Conservation (phyloP, 2,113 vertebrate species). For the Gnathonemus longibarbis region DNA sequence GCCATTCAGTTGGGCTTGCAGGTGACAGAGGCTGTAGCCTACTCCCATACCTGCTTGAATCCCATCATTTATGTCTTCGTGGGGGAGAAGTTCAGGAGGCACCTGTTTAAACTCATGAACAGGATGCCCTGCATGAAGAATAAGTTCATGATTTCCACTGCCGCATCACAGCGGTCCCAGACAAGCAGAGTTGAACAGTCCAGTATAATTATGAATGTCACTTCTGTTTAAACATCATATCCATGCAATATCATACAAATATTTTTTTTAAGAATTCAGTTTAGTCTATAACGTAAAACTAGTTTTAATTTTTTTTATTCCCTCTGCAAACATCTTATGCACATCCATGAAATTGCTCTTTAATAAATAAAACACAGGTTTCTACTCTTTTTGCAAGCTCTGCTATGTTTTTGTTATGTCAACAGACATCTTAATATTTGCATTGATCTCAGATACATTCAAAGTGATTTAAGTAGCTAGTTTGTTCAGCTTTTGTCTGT, state of each 20-base stretch:
- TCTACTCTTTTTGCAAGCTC: neutral
- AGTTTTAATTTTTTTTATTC: neutral
- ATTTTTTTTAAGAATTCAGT: neutral
- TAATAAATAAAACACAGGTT: neutral
- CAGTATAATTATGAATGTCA: neutral
- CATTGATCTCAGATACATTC: neutral
- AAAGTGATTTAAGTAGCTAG: neutral
- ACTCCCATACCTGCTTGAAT: too few species aligned
- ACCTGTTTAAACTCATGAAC: constrained; percentile 46
- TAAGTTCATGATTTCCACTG: neutral
- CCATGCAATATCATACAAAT: neutral
- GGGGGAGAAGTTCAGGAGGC: neutral
- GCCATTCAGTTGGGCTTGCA: too few species aligned
- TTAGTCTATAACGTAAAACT: neutral
- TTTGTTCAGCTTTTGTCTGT: neutral
- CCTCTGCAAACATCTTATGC: neutral
- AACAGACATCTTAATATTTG: neutral
- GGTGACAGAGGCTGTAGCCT: too few species aligned
- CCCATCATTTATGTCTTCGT: too few species aligned
- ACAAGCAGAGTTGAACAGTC: neutral
- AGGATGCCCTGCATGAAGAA: constrained; percentile 41
- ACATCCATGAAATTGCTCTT: neutral
- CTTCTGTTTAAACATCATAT: neutral
- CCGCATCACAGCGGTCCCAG: neutral
- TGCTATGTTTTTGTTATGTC: neutral